Conservation (phyloP, 2,797 vertebrate species). For the Gadopsis marmoratus region DNA sequence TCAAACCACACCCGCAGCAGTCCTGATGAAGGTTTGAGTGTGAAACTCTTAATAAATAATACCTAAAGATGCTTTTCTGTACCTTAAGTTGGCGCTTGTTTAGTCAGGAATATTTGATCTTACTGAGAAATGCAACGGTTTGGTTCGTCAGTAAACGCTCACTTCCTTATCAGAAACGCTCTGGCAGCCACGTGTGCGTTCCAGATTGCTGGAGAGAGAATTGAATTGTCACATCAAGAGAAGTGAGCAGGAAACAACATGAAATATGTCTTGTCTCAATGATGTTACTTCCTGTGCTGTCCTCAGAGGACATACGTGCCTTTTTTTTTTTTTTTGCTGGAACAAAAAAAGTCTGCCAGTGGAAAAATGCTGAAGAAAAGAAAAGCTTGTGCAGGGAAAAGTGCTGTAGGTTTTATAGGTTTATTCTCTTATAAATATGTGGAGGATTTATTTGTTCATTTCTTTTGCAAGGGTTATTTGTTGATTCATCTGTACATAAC, state of each 20-base stretch:
- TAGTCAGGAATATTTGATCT: neutral
- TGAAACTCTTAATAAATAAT: neutral
- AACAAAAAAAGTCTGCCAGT: neutral
- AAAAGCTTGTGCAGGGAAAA: neutral
- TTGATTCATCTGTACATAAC: neutral
- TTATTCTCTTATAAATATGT: neutral
- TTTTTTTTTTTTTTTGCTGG: neutral
- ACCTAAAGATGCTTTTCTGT: neutral
- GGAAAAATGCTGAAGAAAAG: neutral
- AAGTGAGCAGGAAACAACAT: conserved; percentile 4
- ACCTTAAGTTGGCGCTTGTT: neutral
- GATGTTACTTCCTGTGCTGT: neutral
- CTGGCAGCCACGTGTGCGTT: conserved; percentile 2
- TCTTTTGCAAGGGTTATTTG: neutral
- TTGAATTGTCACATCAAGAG: conserved; percentile 14
- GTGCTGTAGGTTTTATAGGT: too few species aligned
- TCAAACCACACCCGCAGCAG: neutral
- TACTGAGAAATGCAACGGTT: neutral
- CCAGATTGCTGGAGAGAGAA: neutral
- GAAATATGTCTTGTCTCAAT: neutral
- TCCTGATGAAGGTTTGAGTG: neutral
- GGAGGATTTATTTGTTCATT: neutral
- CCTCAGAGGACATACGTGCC: neutral
- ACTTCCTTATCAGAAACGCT: neutral
- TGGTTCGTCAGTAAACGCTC: neutral